Evolutionary conservation across 2,888 invertebrate genomes (phyloP).

Genomic region (Notodonta ziczac): DNA sequence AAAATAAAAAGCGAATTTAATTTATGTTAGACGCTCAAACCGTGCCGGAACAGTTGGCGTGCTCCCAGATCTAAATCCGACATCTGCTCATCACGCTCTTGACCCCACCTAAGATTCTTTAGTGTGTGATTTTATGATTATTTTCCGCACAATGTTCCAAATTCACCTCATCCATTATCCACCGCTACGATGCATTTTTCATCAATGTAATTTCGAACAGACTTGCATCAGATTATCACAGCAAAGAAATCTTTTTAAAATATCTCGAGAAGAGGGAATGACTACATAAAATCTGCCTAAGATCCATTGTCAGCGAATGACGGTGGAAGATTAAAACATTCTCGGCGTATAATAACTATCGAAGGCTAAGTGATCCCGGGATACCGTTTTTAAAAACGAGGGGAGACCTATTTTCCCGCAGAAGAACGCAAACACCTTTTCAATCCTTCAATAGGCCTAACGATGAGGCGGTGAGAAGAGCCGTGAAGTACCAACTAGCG

Average conservation of each 20-base stretch:
- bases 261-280: constrained; percentile 67
- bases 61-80: constrained; percentile 74
- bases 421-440: constrained; percentile 83
- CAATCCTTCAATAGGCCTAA: constrained; percentile 78
- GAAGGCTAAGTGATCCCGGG: constrained; percentile 80
- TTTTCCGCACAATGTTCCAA: constrained; percentile 1
- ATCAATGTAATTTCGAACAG: constrained; percentile 30
- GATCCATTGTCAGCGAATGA: constrained; percentile 77
- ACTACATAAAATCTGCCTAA: constrained; percentile 72
- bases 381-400: constrained; percentile 73
- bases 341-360: constrained; percentile 79
- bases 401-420: constrained; percentile 80
- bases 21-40: constrained; percentile 45
- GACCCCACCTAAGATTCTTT: constrained; percentile 70
- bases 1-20: constrained; percentile 52
- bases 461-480: constrained; percentile 66
- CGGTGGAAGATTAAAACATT: constrained; percentile 81
- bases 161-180: constrained; percentile 1
- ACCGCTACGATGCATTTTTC: constrained; percentile 18
- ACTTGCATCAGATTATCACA: constrained; percentile 46
- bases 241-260: constrained; percentile 42
- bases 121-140: constrained; percentile 52
- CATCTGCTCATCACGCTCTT: constrained; percentile 61
- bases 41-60: constrained; percentile 68
- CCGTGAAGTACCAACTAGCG: constrained; percentile 77